phyloP scores from a whole-genome alignment of 2,797 vertebrate species.

The Halcyon badia region DNA sequence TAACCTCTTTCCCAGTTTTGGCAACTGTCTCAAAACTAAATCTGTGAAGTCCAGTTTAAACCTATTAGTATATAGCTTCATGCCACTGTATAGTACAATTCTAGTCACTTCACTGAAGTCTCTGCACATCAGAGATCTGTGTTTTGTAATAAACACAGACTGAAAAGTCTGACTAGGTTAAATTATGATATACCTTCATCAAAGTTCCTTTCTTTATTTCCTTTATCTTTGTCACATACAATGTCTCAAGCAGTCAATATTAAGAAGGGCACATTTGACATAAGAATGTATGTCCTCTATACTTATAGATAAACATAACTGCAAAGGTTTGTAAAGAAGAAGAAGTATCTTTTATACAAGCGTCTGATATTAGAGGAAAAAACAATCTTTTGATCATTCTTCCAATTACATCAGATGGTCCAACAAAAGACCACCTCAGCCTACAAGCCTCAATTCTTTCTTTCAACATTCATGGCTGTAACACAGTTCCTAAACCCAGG shows the following conservation, averaged over 20 bases:
- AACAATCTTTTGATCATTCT: background rate
- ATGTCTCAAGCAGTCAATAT: background rate
- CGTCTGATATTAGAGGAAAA: background rate
- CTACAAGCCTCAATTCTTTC: background rate
- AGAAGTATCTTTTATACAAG: background rate
- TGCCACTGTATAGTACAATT: background rate
- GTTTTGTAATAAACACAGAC: background rate
- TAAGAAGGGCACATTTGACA: background rate
- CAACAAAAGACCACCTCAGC: background rate
- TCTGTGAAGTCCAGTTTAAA: background rate
- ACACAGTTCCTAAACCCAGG: background rate
- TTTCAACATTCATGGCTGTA: background rate
- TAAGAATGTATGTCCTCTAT: background rate
- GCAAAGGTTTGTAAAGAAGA: background rate
- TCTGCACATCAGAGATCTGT: background rate
- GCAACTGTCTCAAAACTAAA: background rate
- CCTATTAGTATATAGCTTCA: background rate
- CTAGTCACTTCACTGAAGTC: background rate
- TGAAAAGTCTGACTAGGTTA: background rate
- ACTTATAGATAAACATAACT: background rate
- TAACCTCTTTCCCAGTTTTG: background rate
- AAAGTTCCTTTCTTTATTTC: constrained; percentile 24
- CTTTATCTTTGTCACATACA: background rate
- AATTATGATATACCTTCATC: background rate
- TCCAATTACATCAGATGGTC: background rate